Percentiles rank a stretch among this genome's conserved stretches.
Conservation (phyloP, 2,797 vertebrate genomes). For the Phrynocephalus forsythii region DNA sequence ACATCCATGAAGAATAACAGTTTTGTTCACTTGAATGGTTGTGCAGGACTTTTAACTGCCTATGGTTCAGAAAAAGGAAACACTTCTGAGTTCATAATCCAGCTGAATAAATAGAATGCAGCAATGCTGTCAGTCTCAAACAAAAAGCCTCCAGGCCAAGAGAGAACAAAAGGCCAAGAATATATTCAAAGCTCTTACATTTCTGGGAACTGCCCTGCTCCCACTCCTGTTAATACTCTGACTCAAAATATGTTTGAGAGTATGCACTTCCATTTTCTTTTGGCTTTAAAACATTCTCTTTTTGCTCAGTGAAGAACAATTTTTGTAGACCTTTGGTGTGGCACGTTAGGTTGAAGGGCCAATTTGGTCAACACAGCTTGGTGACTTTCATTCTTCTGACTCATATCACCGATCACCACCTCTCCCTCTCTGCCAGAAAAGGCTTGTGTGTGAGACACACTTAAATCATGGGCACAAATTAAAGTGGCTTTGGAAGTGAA, state of each 20-base stretch:
- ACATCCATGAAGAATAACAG: slow-evolving; percentile 40
- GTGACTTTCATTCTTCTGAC: not conserved
- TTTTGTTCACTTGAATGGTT: slow-evolving; percentile 17
- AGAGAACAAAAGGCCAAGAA: slow-evolving; percentile 57
- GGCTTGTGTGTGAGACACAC: not conserved
- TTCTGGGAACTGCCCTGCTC: slow-evolving; percentile 48
- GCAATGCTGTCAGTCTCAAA: slow-evolving; percentile 41
- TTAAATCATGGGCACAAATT: not conserved
- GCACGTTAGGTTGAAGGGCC: fast-evolving
- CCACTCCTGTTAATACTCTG: slow-evolving; percentile 27
- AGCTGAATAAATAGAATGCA: slow-evolving; percentile 65
- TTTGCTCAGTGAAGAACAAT: not conserved
- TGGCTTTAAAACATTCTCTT: not conserved
- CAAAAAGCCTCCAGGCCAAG: slow-evolving; percentile 57
- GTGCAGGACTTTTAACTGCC: slow-evolving; percentile 35
- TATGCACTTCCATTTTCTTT: not conserved
- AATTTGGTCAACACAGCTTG: not conserved
- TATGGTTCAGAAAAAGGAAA: slow-evolving; percentile 49
- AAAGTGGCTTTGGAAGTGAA: too few species aligned
- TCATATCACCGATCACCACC: not conserved
- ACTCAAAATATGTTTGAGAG: slow-evolving; percentile 47
- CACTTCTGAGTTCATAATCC: slow-evolving; percentile 58
- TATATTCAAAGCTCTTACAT: slow-evolving; percentile 34
- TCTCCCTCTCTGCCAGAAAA: not conserved
- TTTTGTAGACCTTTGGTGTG: not conserved